Evolutionary conservation across 2,888 invertebrate genomes (phyloP).

Genomic region (Zootermopsis nevadensis): DNA sequence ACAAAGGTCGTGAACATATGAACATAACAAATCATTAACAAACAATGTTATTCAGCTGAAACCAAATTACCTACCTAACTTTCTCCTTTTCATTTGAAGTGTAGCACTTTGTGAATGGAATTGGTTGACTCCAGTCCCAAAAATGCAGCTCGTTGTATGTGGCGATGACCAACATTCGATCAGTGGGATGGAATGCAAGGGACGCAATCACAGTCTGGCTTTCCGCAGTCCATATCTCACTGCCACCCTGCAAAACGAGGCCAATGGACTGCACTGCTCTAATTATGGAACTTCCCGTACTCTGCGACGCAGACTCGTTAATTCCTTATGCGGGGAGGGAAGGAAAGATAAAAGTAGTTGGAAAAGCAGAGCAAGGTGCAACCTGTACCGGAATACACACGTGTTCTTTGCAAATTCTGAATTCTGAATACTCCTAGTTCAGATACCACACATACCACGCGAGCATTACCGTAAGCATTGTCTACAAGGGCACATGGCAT

Average conservation of each 20-base stretch:
- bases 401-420: too few species aligned
- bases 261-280: background rate
- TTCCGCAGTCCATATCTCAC: conserved; percentile 84
- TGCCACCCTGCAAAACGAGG: conserved; percentile 74
- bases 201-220: conserved; percentile 84
- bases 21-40: background rate
- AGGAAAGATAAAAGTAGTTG: too few species aligned
- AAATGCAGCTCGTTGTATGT: conserved; percentile 86
- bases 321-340: too few species aligned
- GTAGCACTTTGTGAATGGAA: conserved; percentile 79
- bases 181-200: conserved; percentile 87
- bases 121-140: conserved; percentile 88
- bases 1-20: too few species aligned
- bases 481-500: too few species aligned
- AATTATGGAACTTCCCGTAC: background rate
- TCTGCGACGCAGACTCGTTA: too few species aligned
- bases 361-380: too few species aligned
- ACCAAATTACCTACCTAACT: conserved; percentile 77
- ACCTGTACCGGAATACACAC: too few species aligned
- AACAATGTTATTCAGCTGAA: background rate
- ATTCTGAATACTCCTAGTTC: too few species aligned
- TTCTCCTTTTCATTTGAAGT: conserved; percentile 84
- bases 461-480: too few species aligned
- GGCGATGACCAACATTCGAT: conserved; percentile 85
- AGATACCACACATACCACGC: too few species aligned